phyloP scores from a whole-genome alignment of 1,140 invertebrate species.

The Ips typographus region DNA sequence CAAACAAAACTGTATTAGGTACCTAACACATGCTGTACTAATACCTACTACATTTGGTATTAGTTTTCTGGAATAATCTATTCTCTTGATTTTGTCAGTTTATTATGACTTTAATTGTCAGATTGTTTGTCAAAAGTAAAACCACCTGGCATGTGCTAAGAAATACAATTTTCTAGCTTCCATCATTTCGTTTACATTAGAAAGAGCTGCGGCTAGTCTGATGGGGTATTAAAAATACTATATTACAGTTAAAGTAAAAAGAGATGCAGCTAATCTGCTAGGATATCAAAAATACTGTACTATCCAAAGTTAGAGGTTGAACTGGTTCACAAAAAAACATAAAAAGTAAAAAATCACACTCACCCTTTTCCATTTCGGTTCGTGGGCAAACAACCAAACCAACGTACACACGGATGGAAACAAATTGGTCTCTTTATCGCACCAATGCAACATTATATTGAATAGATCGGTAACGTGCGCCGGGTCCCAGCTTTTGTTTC shows the following conservation, averaged over 20 bases:
- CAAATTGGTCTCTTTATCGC: slow-evolving; percentile 62
- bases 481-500: slow-evolving; percentile 36
- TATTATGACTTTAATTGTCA: too few species aligned
- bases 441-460: slow-evolving; percentile 61
- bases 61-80: too few species aligned
- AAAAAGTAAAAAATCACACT: slow-evolving; percentile 8
- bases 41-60: too few species aligned
- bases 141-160: too few species aligned
- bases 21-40: too few species aligned
- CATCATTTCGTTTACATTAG: too few species aligned
- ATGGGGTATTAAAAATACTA: not conserved
- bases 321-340: not conserved
- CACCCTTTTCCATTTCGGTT: slow-evolving; percentile 39
- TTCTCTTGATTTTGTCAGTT: too few species aligned
- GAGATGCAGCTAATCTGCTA: not conserved
- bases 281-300: not conserved
- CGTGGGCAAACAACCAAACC: slow-evolving; percentile 61
- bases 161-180: too few species aligned
- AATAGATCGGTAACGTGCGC: slow-evolving; percentile 52
- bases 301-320: not conserved
- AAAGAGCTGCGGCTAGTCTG: not conserved
- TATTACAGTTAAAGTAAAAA: slow-evolving; percentile 1
- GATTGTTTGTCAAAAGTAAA: too few species aligned
- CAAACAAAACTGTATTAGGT: too few species aligned
- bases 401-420: slow-evolving; percentile 64